Base-by-base conservation (phyloP, 2,888 invertebrate species). In the Tanypteryx hageni region DNA sequence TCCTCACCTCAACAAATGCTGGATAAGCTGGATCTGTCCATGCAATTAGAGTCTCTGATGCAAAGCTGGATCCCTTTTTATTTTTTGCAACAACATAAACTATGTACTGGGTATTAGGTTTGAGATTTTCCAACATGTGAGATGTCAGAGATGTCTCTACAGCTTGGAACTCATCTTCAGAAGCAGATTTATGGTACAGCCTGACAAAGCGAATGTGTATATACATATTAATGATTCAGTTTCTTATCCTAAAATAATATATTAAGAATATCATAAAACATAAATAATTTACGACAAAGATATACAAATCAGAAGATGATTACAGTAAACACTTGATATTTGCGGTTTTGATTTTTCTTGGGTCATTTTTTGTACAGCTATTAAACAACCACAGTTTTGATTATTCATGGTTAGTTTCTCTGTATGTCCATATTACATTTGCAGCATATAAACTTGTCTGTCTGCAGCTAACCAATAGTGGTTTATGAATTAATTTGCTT, bases 1-100 rank as follows among this genome's bases (percentile, higher is more conserved):
- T 27, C 44, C 95, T 95, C 95, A 98, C 98, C 96, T 98, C 98
- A 27, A 98, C 98, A 95, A 97, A 98, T 0, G 98, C 98, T 0
- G 98, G 98, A 94, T 98, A 97, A 0, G 98, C 98, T 0, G 98
- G 98, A 95, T 98, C 98, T 10, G 98, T 98, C 98, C 98, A 98
- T 0, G 97, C 98, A 92, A 98, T 96, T 57, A 98, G 95, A 0
- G 98, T 98, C 95, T 98, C 98, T 0, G 98, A 98, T 0, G 98
- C 97, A 94, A 97, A 95, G 14, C 98, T 98, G 93, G 96, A 96
- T 0, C 98, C 98, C 1, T 96, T 96, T 0, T 96, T 95, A 0
- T 96, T 95, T 91, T 97, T 96, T 0, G 98, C 98, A 93, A 96
- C 96, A 84, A 98, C 97, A 95, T 97, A 98, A 92, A 97, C 96